Percentiles rank a stretch among this genome's conserved stretches.
Evolutionary conservation across 2,797 vertebrate genomes (phyloP).

Genomic region (Typhlichthys subterraneus): DNA sequence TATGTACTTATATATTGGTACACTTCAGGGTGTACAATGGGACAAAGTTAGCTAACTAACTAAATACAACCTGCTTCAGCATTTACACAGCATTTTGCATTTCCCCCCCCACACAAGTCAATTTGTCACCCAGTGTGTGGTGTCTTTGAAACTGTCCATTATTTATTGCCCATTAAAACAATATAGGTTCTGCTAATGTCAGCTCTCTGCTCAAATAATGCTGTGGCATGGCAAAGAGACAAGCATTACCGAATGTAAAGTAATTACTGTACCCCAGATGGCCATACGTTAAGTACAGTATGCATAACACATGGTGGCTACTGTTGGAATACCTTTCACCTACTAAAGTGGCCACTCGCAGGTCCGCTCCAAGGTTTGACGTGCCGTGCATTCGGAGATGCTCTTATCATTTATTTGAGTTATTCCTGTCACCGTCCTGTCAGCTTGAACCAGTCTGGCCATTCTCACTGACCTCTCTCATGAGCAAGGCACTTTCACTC

Average conservation of each 20-base stretch:
- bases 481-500: neutral
- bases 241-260: constrained; percentile 46
- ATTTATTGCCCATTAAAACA: constrained; percentile 64
- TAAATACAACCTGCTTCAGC: no score
- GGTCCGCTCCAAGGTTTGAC: neutral
- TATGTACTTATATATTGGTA: neutral
- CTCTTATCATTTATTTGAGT: neutral
- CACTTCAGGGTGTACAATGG: neutral
- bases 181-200: constrained; percentile 60
- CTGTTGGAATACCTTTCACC: no score
- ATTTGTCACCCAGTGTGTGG: constrained; percentile 50
- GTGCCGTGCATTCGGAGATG: neutral
- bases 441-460: no score
- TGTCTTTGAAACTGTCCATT: constrained; percentile 52
- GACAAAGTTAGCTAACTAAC: neutral
- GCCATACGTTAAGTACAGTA: constrained; percentile 22
- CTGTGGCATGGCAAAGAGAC: constrained; percentile 55
- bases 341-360: no score
- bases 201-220: constrained; percentile 54
- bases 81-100: no score
- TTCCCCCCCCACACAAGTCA: constrained; percentile 10
- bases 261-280: constrained; percentile 40
- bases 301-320: neutral
- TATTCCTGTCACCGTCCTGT: neutral
- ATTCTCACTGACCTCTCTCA: no score